phyloP scores from a whole-genome alignment of 64 coral and sea anemone species.

The Stichodactyla helianthus region DNA sequence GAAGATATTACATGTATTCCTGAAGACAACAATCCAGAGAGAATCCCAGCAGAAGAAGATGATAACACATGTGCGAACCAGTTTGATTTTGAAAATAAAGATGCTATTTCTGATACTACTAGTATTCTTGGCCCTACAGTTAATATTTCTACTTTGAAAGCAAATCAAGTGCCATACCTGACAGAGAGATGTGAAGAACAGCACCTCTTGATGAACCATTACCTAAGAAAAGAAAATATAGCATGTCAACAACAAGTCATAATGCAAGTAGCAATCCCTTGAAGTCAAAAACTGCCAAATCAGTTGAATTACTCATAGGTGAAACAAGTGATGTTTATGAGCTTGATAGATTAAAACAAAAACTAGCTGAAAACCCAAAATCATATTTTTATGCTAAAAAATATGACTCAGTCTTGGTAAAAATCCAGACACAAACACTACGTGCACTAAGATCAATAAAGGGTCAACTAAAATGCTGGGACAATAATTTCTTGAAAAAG shows the following conservation, averaged over 20 bases:
- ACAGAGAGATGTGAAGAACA: too few relatives aligned
- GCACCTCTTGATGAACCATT: too few relatives aligned
- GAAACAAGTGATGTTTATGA: neutral
- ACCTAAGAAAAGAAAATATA: neutral
- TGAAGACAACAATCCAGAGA: too few relatives aligned
- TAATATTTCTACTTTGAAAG: too few relatives aligned
- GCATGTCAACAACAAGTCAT: neutral
- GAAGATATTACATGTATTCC: too few relatives aligned
- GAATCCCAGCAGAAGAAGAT: too few relatives aligned
- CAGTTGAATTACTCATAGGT: neutral
- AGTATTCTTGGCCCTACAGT: too few relatives aligned
- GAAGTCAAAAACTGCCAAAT: neutral
- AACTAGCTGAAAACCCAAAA: conserved; percentile 21
- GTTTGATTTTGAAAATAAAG: too few relatives aligned
- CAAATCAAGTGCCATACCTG: too few relatives aligned
- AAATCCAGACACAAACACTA: neutral
- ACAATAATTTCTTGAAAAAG: neutral
- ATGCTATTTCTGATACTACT: too few relatives aligned
- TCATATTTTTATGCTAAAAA: conserved; percentile 25
- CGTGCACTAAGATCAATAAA: neutral
- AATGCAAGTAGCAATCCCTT: neutral
- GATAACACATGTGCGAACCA: too few relatives aligned
- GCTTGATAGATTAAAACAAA: conserved; percentile 38
- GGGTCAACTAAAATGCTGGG: neutral
- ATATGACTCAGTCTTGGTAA: neutral